Evolutionary conservation across 2,888 invertebrate species (phyloP).

Genomic region (Dryocosmus kuriphilus): DNA sequence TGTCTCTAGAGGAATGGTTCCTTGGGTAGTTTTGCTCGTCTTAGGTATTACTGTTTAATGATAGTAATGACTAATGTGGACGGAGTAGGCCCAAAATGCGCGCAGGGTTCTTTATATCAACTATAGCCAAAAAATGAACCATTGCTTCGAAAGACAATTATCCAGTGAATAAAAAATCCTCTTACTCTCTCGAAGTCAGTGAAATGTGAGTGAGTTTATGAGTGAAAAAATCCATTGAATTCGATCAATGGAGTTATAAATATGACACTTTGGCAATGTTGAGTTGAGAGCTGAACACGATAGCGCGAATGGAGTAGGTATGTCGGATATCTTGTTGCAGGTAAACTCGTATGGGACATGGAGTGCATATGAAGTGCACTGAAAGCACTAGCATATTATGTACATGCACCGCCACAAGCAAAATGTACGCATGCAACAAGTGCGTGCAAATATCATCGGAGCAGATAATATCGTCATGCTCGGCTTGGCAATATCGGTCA

Average conservation of each 20-base stretch:
- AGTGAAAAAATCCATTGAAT: conserved; percentile 49
- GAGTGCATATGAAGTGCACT: conserved; percentile 76
- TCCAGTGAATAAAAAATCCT: not conserved
- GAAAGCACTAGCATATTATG: conserved; percentile 72
- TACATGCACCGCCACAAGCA: conserved; percentile 69
- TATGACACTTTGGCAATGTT: conserved; percentile 66
- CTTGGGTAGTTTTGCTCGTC: no score
- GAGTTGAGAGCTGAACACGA: conserved; percentile 63
- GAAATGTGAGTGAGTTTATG: conserved; percentile 41
- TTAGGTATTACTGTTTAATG: no score
- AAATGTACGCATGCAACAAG: conserved; percentile 76
- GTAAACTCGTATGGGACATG: conserved; percentile 74
- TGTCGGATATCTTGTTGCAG: conserved; percentile 73
- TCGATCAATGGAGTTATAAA: conserved; percentile 65
- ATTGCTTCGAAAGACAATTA: conserved; percentile 9
- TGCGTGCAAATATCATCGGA: conserved; percentile 75
- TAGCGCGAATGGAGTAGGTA: conserved; percentile 64
- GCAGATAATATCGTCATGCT: conserved; percentile 74
- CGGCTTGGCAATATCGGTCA: conserved; percentile 71
- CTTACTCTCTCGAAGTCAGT: not conserved
- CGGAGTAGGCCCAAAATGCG: no score
- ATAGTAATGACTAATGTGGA: no score
- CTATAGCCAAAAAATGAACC: not conserved
- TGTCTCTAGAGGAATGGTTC: no score
- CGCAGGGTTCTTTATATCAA: no score